Base-by-base conservation (phyloP, 2,888 invertebrate genomes). In the Ichneumon xanthorius region DNA sequence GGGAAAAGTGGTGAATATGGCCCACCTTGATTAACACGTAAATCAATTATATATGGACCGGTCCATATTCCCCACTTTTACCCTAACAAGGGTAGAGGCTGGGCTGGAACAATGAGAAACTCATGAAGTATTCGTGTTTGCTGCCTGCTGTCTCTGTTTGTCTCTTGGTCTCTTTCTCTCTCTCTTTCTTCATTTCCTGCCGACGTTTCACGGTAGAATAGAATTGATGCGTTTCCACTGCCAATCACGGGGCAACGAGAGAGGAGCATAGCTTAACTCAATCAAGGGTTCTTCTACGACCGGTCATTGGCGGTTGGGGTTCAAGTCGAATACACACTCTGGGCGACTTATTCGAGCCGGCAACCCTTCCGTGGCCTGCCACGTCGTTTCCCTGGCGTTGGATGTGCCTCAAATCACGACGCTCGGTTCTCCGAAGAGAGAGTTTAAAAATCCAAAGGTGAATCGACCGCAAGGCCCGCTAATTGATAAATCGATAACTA, bases 221-320 rank as follows among this genome's bases (percentile, higher is more conserved):
- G 19, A 55, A 40, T 55, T 16, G 22, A 40, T 26, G 72, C 55
- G 55, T 40, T 58, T 63, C 63, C 63, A 37, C 58, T 58, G 58
- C 40, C 72, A 72, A 58, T 72, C 72, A 58, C 26, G 16, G 61
- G 73, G 61, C 45, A 45, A 58, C 58, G 58, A 61, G 33, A 73
- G 58, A 26, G 40, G 58, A 61, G 73, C 37, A 37, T 72, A 58
- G 1, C 33, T n/a, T 58, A 92, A 93, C 92, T 93, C 92, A 93
- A 93, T 93, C 93, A 93, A 92, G 91, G 91, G 90, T 91, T 91
- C 92, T 92, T 92, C 92, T 89, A 89, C 91, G 91, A 91, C 89
- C 92, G 91, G 91, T 89, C 90, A 90, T 92, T 91, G 90, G 89
- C 48, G 85, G 79, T n/a, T 58, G 75, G 76, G 58, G 72, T 33